phyloP scores from a whole-genome alignment of 2,888 invertebrate genomes.

The Plusia festucae region DNA sequence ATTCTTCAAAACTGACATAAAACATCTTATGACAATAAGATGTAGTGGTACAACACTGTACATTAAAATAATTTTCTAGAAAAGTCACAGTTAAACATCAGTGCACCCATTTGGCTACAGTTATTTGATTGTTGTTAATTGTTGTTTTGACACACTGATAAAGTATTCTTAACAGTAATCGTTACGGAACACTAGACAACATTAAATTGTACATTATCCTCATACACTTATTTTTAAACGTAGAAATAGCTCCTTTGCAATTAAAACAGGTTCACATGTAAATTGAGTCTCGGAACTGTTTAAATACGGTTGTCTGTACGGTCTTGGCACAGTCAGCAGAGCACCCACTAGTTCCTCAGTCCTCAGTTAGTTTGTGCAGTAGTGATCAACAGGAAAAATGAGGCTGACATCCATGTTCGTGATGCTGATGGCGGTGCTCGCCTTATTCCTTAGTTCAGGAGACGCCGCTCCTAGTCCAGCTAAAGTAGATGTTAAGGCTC shows the following conservation, averaged over 20 bases:
- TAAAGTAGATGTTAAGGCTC: conserved; percentile 5
- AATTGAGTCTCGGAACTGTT: background rate
- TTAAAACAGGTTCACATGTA: conserved; percentile 3
- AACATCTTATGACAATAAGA: too few species aligned
- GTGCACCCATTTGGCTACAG: too few species aligned
- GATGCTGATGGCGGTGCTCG: conserved; percentile 27
- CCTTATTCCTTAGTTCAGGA: conserved; percentile 17
- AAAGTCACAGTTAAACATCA: too few species aligned
- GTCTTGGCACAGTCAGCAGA: background rate
- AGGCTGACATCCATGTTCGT: conserved; percentile 23
- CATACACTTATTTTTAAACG: background rate
- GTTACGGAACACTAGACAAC: background rate
- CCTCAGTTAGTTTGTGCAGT: background rate
- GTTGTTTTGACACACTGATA: too few species aligned
- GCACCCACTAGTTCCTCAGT: background rate
- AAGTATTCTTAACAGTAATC: background rate
- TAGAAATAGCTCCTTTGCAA: background rate
- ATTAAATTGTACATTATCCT: background rate
- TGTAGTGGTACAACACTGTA: too few species aligned
- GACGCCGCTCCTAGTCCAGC: conserved; percentile 21
- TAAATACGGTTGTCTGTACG: background rate
- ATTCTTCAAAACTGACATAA: too few species aligned
- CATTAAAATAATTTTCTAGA: too few species aligned
- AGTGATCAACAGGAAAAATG: conserved; percentile 18
- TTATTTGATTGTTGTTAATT: too few species aligned